A percentile compares a stretch with the other conserved stretches of the same genome.
Conservation (phyloP, 2,888 invertebrate genomes). For the Pyrochroa serraticornis region DNA sequence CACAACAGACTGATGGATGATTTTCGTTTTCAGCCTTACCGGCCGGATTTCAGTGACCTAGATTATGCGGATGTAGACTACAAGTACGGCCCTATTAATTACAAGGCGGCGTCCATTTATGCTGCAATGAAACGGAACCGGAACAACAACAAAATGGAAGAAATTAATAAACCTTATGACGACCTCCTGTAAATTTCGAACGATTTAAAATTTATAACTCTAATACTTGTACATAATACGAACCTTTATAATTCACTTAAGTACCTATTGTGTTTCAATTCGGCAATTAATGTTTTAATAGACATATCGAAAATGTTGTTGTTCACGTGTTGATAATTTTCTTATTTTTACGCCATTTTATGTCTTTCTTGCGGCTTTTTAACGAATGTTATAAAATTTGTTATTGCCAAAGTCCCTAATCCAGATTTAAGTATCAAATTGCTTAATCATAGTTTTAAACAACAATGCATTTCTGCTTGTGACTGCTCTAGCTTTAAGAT, state of each 20-base stretch:
- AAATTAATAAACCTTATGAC: constrained; percentile 46
- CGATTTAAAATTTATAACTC: background rate
- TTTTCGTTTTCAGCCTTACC: constrained; percentile 71
- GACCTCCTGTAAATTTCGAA: constrained; percentile 49
- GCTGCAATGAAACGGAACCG: constrained; percentile 74
- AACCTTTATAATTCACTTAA: constrained; percentile 13
- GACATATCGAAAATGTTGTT: constrained; percentile 34
- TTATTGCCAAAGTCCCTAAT: too few relatives aligned
- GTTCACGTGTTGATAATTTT: too few relatives aligned
- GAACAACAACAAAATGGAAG: constrained; percentile 51
- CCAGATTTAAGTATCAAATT: too few relatives aligned
- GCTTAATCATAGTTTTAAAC: too few relatives aligned
- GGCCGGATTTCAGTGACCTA: constrained; percentile 78
- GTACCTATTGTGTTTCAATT: constrained; percentile 26
- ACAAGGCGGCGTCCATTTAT: constrained; percentile 86
- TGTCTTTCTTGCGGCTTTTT: too few relatives aligned
- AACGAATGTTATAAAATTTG: too few relatives aligned
- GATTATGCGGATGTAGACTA: constrained; percentile 90
- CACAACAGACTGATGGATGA: too few relatives aligned
- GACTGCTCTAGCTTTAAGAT: too few relatives aligned
- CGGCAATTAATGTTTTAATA: constrained; percentile 34
- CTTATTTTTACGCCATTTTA: too few relatives aligned
- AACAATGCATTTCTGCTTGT: too few relatives aligned
- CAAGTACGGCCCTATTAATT: constrained; percentile 90
- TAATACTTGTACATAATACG: constrained; percentile 14